Conservation (phyloP, 2,888 invertebrate genomes). For the Sussaba pulchella region DNA sequence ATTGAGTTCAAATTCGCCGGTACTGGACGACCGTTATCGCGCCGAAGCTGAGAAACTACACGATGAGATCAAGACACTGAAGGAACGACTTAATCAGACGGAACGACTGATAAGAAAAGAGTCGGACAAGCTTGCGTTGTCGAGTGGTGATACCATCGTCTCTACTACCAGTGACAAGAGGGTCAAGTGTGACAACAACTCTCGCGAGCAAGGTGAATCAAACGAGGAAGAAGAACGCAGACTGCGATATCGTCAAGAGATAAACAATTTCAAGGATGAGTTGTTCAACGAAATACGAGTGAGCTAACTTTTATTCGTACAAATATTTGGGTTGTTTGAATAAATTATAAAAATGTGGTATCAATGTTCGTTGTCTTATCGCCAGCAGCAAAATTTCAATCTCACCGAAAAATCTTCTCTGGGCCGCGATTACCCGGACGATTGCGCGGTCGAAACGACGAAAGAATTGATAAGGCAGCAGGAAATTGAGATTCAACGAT, state of each 20-base stretch:
- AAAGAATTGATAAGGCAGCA: slow-evolving; percentile 85
- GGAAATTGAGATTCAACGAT: slow-evolving; percentile 85
- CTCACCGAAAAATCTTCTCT: slow-evolving; percentile 64
- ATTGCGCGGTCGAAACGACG: slow-evolving; percentile 83
- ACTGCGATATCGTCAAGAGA: slow-evolving; percentile 76
- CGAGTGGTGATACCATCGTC: slow-evolving; percentile 57
- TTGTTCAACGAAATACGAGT: slow-evolving; percentile 81
- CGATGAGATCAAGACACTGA: slow-evolving; percentile 88
- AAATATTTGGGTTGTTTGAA: no score
- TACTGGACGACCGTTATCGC: slow-evolving; percentile 83
- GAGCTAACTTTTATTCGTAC: slow-evolving; percentile 25
- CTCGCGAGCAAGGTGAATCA: slow-evolving; percentile 83
- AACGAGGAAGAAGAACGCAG: slow-evolving; percentile 75
- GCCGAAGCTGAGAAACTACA: slow-evolving; percentile 88
- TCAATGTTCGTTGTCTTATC: neutral
- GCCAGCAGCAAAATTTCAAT: slow-evolving; percentile 73
- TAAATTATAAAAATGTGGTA: no score
- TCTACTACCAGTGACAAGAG: slow-evolving; percentile 75
- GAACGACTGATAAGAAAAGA: slow-evolving; percentile 86
- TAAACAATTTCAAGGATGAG: slow-evolving; percentile 76
- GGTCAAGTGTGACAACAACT: slow-evolving; percentile 74
- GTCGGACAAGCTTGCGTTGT: slow-evolving; percentile 69
- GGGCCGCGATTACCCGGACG: slow-evolving; percentile 75
- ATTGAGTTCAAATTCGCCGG: slow-evolving; percentile 70
- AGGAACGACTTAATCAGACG: slow-evolving; percentile 87